phyloP scores from a whole-genome alignment of 1,140 invertebrate species.

The Oscheius sp. region DNA sequence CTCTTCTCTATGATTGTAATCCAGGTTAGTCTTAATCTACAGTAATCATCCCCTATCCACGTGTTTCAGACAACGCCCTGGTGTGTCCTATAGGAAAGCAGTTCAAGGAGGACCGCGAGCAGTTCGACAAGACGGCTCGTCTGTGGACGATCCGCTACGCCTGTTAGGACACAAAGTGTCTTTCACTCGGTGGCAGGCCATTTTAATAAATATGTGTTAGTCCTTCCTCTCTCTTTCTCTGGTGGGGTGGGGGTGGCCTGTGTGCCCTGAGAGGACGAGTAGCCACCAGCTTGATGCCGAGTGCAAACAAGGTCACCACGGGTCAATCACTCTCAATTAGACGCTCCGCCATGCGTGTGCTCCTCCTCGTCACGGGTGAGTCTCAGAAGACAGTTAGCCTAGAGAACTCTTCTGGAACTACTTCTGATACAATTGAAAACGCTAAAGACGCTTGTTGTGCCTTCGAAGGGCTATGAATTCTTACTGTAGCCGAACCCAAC shows the following conservation, averaged over 20 bases:
- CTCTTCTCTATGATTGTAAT: conserved; percentile 63
- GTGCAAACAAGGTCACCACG: conserved; percentile 1
- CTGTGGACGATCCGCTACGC: conserved; percentile 97
- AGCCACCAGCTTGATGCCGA: neutral
- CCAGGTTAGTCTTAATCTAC: conserved; percentile 74
- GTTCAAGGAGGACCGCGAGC: conserved; percentile 92
- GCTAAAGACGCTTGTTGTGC: no score
- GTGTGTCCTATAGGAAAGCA: conserved; percentile 74
- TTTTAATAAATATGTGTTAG: neutral
- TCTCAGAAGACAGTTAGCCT: no score
- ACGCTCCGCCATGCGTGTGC: neutral
- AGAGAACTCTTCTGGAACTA: no score
- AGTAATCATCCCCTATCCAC: neutral
- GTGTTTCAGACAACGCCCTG: conserved; percentile 83
- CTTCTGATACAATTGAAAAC: no score
- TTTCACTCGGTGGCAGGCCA: neutral
- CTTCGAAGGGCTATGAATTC: no score
- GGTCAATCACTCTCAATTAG: neutral
- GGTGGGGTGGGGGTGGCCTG: neutral
- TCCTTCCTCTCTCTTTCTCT: neutral
- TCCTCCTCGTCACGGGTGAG: neutral
- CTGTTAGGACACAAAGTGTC: neutral
- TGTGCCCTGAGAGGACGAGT: neutral
- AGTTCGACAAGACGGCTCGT: conserved; percentile 93
- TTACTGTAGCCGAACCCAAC: no score